phyloP scores from a whole-genome alignment of 2,888 invertebrate genomes.

The Zygogramma bicolorata region DNA sequence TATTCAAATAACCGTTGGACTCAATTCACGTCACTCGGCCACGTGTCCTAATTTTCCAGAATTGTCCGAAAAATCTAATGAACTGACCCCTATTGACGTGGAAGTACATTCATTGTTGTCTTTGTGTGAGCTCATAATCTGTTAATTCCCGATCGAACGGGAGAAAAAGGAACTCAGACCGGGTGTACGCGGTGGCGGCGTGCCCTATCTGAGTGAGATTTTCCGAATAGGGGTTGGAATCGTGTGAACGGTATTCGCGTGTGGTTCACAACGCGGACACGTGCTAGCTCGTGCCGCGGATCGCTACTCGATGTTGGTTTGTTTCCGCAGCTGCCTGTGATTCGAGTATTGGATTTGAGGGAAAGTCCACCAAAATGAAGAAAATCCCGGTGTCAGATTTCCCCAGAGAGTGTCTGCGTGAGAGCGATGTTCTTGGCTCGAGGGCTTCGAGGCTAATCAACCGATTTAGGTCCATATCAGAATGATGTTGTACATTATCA shows the following conservation, averaged over 20 bases:
- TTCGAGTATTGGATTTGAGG: not conserved
- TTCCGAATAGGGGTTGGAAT: constrained; percentile 47
- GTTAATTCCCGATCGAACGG: constrained; percentile 34
- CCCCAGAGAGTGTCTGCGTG: not conserved
- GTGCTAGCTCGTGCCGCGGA: constrained; percentile 56
- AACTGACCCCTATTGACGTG: constrained; percentile 35
- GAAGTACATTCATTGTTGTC: constrained; percentile 31
- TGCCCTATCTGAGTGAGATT: constrained; percentile 40
- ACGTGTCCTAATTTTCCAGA: constrained; percentile 39
- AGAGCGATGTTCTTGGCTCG: not conserved
- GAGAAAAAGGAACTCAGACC: constrained; percentile 29
- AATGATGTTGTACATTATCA: too few species aligned
- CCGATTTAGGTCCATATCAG: too few species aligned
- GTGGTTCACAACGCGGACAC: constrained; percentile 62
- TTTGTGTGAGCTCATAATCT: constrained; percentile 37
- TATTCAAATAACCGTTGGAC: not conserved
- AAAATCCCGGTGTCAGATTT: not conserved
- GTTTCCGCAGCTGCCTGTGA: constrained; percentile 24
- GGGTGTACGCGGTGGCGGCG: constrained; percentile 31
- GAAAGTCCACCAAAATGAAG: not conserved
- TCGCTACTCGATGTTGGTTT: constrained; percentile 8
- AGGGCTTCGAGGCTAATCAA: not conserved
- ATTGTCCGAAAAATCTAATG: constrained; percentile 39
- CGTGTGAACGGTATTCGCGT: constrained; percentile 62
- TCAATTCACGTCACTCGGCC: constrained; percentile 20